A percentile compares a stretch with the other conserved stretches of the same genome.
phyloP scores from a whole-genome alignment of 1,140 invertebrate species.

The Homarus americanus region DNA sequence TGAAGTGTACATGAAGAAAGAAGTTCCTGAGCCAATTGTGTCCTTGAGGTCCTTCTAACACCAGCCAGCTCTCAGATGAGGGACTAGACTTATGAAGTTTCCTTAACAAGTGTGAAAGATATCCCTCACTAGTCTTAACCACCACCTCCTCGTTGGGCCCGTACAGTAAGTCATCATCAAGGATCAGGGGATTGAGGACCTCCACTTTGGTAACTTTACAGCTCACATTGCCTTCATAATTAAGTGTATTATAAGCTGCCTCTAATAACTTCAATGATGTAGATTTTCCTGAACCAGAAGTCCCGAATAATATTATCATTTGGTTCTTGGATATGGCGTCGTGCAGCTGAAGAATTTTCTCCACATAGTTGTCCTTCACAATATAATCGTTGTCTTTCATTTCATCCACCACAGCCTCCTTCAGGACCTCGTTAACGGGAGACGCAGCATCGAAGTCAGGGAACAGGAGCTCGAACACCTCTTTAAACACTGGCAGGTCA shows the following conservation, averaged over 20 bases:
- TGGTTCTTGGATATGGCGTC: constrained; percentile 50
- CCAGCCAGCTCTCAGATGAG: constrained; percentile 33
- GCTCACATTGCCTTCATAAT: constrained; percentile 21
- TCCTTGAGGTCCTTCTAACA: constrained; percentile 41
- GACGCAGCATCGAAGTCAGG: constrained; percentile 58
- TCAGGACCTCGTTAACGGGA: constrained; percentile 29
- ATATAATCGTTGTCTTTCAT: constrained; percentile 43
- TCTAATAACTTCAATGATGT: constrained; percentile 31
- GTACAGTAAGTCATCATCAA: constrained; percentile 40
- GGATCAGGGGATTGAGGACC: constrained; percentile 39
- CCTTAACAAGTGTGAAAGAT: constrained; percentile 21
- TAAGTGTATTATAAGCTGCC: constrained; percentile 11
- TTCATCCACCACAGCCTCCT: constrained; percentile 26
- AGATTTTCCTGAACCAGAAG: constrained; percentile 56
- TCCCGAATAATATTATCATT: constrained; percentile 36
- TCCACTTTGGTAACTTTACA: constrained; percentile 31
- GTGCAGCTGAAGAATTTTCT: constrained; percentile 53
- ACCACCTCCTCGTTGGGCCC: constrained; percentile 40
- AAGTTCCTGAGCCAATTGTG: constrained; percentile 52
- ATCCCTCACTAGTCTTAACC: constrained; percentile 25
- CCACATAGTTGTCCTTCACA: constrained; percentile 39
- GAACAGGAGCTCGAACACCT: constrained; percentile 40
- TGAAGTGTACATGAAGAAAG: constrained; percentile 46
- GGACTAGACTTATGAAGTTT: constrained; percentile 5
- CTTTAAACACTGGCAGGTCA: constrained; percentile 49